These are phyloP conservation scores for Camelus bactrianus DNA, from an alignment of 2,113 vertebrate species.

Conservation along the genomic window DNA sequence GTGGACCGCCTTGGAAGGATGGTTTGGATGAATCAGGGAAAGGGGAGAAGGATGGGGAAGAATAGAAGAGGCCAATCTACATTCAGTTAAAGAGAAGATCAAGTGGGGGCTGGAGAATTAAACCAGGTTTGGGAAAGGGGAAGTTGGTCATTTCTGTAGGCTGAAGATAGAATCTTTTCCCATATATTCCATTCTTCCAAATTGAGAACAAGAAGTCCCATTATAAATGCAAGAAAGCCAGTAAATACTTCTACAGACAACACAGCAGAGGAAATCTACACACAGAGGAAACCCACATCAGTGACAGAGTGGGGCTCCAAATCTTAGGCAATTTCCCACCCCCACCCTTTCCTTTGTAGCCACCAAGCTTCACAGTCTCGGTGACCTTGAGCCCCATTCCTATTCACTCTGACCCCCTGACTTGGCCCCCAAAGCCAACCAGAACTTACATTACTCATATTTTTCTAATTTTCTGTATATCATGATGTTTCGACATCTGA, in stretches of 20 bases:
- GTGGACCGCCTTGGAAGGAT: background rate
- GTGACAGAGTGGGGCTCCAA: background rate
- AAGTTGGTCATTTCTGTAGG: background rate
- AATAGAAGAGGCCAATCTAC: background rate
- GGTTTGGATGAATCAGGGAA: background rate
- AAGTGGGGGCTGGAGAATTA: background rate
- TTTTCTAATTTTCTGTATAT: background rate
- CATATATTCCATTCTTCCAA: background rate
- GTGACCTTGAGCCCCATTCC: background rate
- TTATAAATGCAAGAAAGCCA: background rate
- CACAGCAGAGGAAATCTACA: background rate
- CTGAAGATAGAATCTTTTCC: slow-evolving; percentile 13
- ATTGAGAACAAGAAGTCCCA: background rate
- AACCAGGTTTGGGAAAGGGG: background rate
- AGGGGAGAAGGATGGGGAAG: background rate
- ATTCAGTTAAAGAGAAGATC: background rate
- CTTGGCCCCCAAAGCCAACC: background rate
- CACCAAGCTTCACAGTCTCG: background rate
- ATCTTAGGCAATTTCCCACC: background rate
- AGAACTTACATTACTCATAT: background rate
- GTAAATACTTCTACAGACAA: background rate
- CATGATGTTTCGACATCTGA: background rate
- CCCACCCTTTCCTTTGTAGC: background rate
- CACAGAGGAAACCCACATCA: background rate
- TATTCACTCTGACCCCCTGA: background rate